Conservation (phyloP, 2,888 invertebrate genomes). For the Plagodis pulveraria region DNA sequence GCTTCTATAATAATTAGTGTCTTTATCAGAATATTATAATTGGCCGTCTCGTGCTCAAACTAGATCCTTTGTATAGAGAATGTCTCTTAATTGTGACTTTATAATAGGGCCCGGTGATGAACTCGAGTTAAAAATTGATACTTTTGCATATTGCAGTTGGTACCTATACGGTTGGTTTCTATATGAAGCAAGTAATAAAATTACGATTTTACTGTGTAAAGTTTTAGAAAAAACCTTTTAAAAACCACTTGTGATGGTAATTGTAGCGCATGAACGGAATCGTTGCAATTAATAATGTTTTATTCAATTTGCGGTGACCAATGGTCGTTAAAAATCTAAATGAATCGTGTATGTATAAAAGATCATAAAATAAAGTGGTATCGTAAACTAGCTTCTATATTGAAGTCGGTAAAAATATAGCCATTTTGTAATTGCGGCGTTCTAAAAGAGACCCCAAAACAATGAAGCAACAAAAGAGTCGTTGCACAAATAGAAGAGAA, state of each 20-base stretch:
- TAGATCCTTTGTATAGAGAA: slow-evolving; percentile 54
- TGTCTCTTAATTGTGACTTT: slow-evolving; percentile 37
- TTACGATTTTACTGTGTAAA: background rate
- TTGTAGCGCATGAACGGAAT: background rate
- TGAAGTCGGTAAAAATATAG: slow-evolving; percentile 17
- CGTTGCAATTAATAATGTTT: background rate
- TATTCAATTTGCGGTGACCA: background rate
- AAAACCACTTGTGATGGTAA: slow-evolving; percentile 16
- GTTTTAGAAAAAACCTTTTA: slow-evolving; percentile 3
- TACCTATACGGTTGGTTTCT: slow-evolving; percentile 9
- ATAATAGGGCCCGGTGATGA: slow-evolving; percentile 30
- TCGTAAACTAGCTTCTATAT: slow-evolving; percentile 18
- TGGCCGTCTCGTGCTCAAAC: slow-evolving; percentile 57
- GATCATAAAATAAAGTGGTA: slow-evolving; percentile 21
- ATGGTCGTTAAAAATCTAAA: slow-evolving; percentile 6
- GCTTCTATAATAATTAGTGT: slow-evolving; percentile 74
- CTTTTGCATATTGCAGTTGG: slow-evolving; percentile 13
- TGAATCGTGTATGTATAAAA: slow-evolving; percentile 14
- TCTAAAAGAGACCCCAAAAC: slow-evolving; percentile 18
- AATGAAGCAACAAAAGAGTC: slow-evolving; percentile 33
- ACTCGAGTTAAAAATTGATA: slow-evolving; percentile 14
- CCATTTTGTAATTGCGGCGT: slow-evolving; percentile 19
- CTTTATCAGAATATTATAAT: slow-evolving; percentile 72
- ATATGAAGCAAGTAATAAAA: slow-evolving; percentile 1
- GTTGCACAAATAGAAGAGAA: slow-evolving; percentile 65